phyloP scores from a whole-genome alignment of 2,113 vertebrate genomes.

The Trachemys scripta region DNA sequence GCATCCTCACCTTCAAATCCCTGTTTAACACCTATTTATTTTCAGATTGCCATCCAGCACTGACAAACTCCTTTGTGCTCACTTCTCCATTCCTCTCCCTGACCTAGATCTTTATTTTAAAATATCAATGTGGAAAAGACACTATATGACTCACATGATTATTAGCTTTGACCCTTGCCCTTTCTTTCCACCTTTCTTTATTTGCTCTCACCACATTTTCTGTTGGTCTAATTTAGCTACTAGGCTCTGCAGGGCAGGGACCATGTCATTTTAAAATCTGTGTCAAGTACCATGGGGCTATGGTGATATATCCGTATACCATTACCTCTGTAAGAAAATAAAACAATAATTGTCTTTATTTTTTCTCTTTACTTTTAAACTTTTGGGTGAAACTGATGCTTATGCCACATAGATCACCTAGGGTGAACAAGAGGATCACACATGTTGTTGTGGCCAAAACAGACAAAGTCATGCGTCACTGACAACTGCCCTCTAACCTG shows the following conservation, averaged over 20 bases:
- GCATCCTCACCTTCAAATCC: not conserved
- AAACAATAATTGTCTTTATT: not conserved
- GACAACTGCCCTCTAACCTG: not conserved
- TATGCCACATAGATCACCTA: not conserved
- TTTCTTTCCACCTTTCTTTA: not conserved
- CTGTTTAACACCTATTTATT: not conserved
- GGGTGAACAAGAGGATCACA: not conserved
- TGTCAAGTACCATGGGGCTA: not conserved
- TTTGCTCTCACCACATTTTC: not conserved
- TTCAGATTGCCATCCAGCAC: not conserved
- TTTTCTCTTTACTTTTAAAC: not conserved
- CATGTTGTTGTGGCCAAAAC: not conserved
- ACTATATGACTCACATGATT: accelerated
- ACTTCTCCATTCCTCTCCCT: not conserved
- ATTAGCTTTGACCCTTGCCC: not conserved
- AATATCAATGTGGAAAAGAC: not conserved
- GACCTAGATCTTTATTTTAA: not conserved
- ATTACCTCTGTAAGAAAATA: not conserved
- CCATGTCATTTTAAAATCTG: accelerated
- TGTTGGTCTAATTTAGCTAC: not conserved
- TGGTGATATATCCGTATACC: not conserved
- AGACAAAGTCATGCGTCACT: not conserved
- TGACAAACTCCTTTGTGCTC: not conserved
- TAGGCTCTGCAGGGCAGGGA: not conserved
- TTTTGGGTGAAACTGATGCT: not conserved